Evolutionary conservation across 2,797 vertebrate genomes (phyloP).

Genomic region (Amazona finschi): DNA sequence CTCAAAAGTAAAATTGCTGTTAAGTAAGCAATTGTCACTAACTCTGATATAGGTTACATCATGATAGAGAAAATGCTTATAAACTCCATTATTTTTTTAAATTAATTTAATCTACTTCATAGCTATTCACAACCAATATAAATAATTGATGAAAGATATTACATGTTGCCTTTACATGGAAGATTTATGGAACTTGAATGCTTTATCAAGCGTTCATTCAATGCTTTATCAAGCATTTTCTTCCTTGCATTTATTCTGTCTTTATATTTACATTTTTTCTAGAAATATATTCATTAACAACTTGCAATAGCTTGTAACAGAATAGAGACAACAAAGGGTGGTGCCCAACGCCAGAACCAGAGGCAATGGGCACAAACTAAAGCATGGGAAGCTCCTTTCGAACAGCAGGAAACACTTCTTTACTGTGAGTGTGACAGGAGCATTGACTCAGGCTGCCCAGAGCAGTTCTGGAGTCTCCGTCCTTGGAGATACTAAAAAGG

Average conservation of each 20-base stretch:
- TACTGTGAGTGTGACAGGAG: background rate
- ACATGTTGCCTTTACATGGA: background rate
- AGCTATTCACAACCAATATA: background rate
- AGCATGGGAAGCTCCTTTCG: background rate
- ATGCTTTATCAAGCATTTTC: background rate
- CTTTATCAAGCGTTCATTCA: background rate
- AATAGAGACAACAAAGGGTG: background rate
- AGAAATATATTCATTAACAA: background rate
- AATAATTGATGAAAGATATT: background rate
- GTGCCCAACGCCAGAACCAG: background rate
- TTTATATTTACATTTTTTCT: background rate
- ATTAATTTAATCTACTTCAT: background rate
- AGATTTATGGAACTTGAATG: background rate
- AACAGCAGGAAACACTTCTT: background rate
- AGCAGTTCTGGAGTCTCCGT: background rate
- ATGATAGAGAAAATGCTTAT: background rate
- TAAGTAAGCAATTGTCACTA: background rate
- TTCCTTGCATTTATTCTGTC: background rate
- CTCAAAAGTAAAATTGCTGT: background rate
- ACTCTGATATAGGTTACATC: background rate
- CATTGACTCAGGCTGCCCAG: background rate
- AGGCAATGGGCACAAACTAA: background rate
- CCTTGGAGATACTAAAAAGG: background rate
- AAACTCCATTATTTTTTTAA: background rate
- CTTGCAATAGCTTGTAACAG: background rate